Evolutionary conservation across 2,797 vertebrate species (phyloP).

Genomic region (Potorous gilbertii): DNA sequence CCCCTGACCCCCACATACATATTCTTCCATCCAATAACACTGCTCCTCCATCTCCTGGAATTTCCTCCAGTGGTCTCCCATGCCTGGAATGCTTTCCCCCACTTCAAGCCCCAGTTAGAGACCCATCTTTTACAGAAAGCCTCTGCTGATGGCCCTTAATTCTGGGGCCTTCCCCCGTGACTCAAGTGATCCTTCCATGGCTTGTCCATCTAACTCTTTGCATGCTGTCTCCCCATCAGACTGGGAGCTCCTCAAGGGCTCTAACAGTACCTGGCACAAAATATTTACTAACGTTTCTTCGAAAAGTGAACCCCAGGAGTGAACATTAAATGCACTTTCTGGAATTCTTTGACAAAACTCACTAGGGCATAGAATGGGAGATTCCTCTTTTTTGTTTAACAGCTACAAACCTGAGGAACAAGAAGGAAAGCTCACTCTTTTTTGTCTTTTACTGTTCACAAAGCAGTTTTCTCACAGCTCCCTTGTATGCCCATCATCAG

Average conservation of each 20-base stretch:
- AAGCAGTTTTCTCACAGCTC: background rate
- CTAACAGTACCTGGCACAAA: background rate
- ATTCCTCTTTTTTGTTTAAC: too few relatives aligned
- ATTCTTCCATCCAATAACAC: background rate
- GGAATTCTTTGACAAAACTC: background rate
- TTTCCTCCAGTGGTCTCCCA: background rate
- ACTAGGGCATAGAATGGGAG: too few relatives aligned
- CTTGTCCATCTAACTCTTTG: background rate
- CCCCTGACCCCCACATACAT: too few relatives aligned
- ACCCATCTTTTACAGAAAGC: background rate
- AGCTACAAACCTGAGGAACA: too few relatives aligned
- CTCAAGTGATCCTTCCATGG: background rate
- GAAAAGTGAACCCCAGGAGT: background rate
- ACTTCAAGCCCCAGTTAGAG: background rate
- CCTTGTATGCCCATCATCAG: background rate
- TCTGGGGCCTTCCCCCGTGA: background rate
- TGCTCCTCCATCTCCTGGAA: background rate
- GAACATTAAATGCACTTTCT: background rate
- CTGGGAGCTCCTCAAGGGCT: background rate
- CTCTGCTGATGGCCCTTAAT: background rate
- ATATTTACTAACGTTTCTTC: background rate
- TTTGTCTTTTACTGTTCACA: too few relatives aligned
- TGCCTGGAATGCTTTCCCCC: background rate
- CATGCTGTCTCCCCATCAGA: background rate
- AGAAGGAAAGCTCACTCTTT: too few relatives aligned